Percentiles rank a stretch among this genome's conserved stretches.
phyloP scores from a whole-genome alignment of 2,113 vertebrate genomes.

The Thryonomys swinderianus region DNA sequence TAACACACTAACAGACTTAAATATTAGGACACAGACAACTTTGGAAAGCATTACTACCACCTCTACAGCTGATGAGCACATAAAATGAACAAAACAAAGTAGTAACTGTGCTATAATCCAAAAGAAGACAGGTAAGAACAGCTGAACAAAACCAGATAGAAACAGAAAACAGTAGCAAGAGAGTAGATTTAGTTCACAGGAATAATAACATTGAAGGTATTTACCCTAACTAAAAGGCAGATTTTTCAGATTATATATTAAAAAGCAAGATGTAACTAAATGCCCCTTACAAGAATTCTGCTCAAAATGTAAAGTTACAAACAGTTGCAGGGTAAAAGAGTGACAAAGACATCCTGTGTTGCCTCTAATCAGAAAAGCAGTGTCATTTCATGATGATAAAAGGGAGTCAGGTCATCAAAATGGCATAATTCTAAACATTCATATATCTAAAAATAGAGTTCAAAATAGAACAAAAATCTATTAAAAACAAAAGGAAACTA shows the following conservation, averaged over 20 bases:
- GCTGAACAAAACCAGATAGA: not conserved
- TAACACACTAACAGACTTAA: not conserved
- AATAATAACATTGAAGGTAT: not conserved
- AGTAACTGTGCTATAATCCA: not conserved
- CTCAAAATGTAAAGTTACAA: not conserved
- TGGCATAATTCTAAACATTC: not conserved
- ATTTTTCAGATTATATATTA: not conserved
- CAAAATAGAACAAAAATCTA: not conserved
- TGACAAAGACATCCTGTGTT: not conserved
- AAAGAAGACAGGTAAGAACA: not conserved
- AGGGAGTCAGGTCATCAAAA: not conserved
- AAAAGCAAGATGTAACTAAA: not conserved
- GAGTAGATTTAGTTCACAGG: not conserved
- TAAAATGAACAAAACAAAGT: not conserved
- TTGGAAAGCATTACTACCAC: not conserved
- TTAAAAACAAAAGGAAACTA: not conserved
- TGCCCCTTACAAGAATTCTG: not conserved
- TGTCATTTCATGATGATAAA: not conserved
- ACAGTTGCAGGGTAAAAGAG: not conserved
- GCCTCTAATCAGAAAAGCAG: not conserved
- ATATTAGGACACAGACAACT: not conserved
- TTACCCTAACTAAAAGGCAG: not conserved
- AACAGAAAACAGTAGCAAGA: constrained; percentile 5
- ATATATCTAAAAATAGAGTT: not conserved
- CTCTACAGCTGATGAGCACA: not conserved